phyloP scores from a whole-genome alignment of 2,888 invertebrate genomes.

The Crossocerus cetratus region DNA sequence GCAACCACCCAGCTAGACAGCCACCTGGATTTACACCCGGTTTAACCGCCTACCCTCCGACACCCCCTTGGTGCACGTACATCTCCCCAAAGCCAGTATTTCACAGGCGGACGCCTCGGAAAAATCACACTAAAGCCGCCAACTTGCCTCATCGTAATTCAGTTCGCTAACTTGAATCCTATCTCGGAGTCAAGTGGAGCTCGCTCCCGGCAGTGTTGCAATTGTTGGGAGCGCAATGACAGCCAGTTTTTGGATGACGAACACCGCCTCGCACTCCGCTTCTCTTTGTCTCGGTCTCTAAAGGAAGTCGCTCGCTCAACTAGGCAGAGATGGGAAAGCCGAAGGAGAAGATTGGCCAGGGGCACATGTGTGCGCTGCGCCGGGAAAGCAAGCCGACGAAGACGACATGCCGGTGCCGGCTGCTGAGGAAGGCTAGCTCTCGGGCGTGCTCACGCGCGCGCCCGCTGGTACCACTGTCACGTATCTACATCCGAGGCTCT shows the following conservation, averaged over 20 bases:
- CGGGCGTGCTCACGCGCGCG: neutral
- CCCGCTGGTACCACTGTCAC: slow-evolving; percentile 56
- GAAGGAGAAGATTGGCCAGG: neutral
- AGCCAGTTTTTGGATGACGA: too few species aligned
- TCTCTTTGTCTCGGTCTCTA: too few species aligned
- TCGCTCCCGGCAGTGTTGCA: too few species aligned
- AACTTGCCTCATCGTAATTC: too few species aligned
- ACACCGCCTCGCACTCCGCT: too few species aligned
- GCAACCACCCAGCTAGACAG: slow-evolving; percentile 9
- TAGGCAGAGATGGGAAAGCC: neutral
- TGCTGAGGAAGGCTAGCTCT: too few species aligned
- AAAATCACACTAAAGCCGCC: slow-evolving; percentile 57
- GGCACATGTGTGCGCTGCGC: neutral
- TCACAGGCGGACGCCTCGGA: slow-evolving; percentile 51
- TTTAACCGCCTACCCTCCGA: slow-evolving; percentile 43
- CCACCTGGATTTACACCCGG: slow-evolving; percentile 52
- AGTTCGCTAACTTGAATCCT: too few species aligned
- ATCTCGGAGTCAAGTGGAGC: too few species aligned
- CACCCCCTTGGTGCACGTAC: neutral
- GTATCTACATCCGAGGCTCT: slow-evolving; percentile 36
- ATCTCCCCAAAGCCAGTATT: slow-evolving; percentile 32
- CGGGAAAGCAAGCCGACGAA: neutral
- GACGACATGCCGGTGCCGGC: too few species aligned
- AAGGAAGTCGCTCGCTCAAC: neutral
- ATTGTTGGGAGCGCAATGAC: too few species aligned